Evolutionary conservation across 2,888 invertebrate genomes (phyloP).

Genomic region (Cantharis flavilabris): DNA sequence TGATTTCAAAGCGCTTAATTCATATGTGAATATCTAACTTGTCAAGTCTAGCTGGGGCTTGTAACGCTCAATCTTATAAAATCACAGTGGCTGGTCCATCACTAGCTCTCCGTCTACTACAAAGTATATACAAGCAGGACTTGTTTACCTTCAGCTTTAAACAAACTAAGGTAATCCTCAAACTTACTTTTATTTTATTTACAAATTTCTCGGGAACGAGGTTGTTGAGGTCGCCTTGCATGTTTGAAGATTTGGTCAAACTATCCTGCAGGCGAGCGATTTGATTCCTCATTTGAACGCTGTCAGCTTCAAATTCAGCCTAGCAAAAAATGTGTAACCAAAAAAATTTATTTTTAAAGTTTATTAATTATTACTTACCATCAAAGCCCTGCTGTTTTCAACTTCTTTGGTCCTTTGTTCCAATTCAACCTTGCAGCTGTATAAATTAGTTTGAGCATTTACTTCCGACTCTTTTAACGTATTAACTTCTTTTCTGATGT

Average conservation of each 20-base stretch:
- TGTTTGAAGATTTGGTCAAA: background rate
- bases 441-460: constrained; percentile 37
- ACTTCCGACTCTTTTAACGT: constrained; percentile 36
- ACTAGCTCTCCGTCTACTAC: too few relatives aligned
- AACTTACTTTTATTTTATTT: constrained; percentile 50
- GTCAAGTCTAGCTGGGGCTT: too few relatives aligned
- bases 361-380: constrained; percentile 38
- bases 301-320: constrained; percentile 55
- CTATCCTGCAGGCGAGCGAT: constrained; percentile 43
- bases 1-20: too few relatives aligned
- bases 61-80: too few relatives aligned
- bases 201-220: constrained; percentile 47
- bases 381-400: constrained; percentile 42
- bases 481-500: constrained; percentile 40
- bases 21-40: too few relatives aligned
- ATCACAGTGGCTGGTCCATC: too few relatives aligned
- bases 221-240: constrained; percentile 29
- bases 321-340: constrained; percentile 32
- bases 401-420: constrained; percentile 41
- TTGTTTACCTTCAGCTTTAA: too few relatives aligned
- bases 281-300: constrained; percentile 50
- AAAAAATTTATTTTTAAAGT: background rate
- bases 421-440: constrained; percentile 39
- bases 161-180: too few relatives aligned
- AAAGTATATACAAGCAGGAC: too few relatives aligned